Conservation (phyloP, 2,888 invertebrate genomes). For the Diarsia brunnea region DNA sequence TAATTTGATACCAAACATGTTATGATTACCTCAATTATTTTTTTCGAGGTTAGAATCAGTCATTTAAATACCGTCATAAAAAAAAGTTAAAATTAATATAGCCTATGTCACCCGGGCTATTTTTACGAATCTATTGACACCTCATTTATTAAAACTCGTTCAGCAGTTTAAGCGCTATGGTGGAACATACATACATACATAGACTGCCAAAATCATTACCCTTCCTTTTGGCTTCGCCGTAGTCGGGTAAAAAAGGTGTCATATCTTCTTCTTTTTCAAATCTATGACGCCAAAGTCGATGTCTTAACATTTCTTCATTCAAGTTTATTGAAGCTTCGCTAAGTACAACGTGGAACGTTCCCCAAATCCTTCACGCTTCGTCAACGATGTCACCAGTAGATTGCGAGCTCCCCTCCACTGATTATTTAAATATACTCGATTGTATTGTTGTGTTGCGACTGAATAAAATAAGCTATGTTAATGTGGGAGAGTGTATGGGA, state of each 20-base stretch:
- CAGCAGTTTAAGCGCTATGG: too few relatives aligned
- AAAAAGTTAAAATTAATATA: too few relatives aligned
- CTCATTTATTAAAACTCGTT: too few relatives aligned
- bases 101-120: too few relatives aligned
- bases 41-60: too few relatives aligned
- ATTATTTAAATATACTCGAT: constrained; percentile 80
- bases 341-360: constrained; percentile 9
- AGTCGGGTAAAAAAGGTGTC: neutral
- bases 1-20: too few relatives aligned
- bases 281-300: neutral
- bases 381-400: constrained; percentile 55
- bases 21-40: too few relatives aligned
- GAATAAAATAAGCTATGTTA: constrained; percentile 81
- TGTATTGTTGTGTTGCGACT: constrained; percentile 77
- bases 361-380: constrained; percentile 19
- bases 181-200: too few relatives aligned
- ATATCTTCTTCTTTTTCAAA: neutral
- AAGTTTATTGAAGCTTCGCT: constrained; percentile 13
- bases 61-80: too few relatives aligned
- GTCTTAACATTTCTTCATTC: neutral
- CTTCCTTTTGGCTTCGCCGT: too few relatives aligned
- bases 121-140: too few relatives aligned
- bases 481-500: constrained; percentile 55
- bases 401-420: constrained; percentile 66
- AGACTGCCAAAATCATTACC: too few relatives aligned